Evolutionary conservation across 2,888 invertebrate genomes (phyloP).

Genomic region (Pandemis heparana): DNA sequence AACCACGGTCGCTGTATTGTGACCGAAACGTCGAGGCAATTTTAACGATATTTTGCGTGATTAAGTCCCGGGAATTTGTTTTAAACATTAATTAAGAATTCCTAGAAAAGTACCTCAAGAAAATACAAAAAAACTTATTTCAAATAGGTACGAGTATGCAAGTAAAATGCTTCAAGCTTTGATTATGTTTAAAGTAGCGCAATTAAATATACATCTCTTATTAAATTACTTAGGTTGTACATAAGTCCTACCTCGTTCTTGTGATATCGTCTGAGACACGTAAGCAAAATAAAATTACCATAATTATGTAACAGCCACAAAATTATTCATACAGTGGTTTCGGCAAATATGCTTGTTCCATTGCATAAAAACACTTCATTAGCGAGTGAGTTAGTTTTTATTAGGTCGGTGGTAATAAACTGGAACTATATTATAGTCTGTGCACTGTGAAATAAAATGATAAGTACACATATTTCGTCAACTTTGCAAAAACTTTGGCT

Average conservation of each 20-base stretch:
- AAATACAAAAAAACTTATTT: no score
- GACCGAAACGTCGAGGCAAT: no score
- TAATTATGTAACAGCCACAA: conserved; percentile 20
- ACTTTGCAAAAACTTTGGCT: not conserved
- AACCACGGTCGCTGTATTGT: no score
- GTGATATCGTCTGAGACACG: conserved; percentile 7
- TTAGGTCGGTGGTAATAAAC: conserved; percentile 22
- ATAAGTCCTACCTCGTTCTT: not conserved
- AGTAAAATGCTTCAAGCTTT: no score
- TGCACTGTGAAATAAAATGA: conserved; percentile 1
- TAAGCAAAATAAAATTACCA: conserved; percentile 35
- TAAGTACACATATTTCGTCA: not conserved
- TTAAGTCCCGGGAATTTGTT: no score
- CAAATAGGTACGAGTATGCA: no score
- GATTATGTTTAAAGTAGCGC: not conserved
- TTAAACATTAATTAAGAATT: no score
- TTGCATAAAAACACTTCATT: conserved; percentile 39
- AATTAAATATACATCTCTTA: not conserved
- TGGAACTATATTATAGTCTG: not conserved
- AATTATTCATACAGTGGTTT: conserved; percentile 36
- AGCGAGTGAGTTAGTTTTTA: conserved; percentile 28
- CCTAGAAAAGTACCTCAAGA: no score
- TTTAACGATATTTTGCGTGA: no score
- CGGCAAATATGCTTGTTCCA: conserved; percentile 33
- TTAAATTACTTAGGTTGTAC: not conserved